Evolutionary conservation across 2,113 vertebrate species (phyloP).

Genomic region (Ia io): DNA sequence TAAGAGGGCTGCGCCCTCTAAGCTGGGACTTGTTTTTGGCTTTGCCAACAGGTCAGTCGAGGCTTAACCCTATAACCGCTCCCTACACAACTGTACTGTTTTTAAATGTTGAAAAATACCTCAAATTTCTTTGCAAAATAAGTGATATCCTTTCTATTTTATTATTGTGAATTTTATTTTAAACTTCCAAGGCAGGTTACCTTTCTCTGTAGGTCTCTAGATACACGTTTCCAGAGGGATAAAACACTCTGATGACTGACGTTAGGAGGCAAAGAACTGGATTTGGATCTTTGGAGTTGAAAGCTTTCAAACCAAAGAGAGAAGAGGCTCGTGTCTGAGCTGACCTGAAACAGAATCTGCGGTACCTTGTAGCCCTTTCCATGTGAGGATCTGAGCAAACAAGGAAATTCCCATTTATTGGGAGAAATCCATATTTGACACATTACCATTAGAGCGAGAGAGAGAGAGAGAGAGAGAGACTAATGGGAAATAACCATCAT

Average conservation of each 20-base stretch:
- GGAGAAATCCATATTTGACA: constrained; percentile 1
- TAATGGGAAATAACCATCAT: not conserved
- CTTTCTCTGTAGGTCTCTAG: not conserved
- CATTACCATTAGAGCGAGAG: not conserved
- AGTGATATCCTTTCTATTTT: not conserved
- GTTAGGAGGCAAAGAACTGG: not conserved
- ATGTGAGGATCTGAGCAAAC: not conserved
- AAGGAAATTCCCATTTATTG: not conserved
- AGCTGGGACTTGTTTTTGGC: too few relatives aligned
- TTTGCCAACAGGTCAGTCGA: too few relatives aligned
- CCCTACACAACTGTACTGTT: not conserved
- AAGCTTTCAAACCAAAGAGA: not conserved
- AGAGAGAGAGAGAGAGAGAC: too few relatives aligned
- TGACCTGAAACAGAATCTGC: not conserved
- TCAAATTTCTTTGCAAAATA: constrained; percentile 24
- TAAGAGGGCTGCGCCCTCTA: too few relatives aligned
- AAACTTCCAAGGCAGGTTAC: not conserved
- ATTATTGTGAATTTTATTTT: not conserved
- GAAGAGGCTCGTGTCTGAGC: not conserved
- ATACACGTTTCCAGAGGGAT: not conserved
- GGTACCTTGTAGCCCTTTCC: not conserved
- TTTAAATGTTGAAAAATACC: not conserved
- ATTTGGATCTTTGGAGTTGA: not conserved
- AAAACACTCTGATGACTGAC: not conserved
- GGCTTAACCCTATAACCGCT: too few relatives aligned